Evolutionary conservation across 2,797 vertebrate species (phyloP).

Genomic region (Hippocampus kuda): DNA sequence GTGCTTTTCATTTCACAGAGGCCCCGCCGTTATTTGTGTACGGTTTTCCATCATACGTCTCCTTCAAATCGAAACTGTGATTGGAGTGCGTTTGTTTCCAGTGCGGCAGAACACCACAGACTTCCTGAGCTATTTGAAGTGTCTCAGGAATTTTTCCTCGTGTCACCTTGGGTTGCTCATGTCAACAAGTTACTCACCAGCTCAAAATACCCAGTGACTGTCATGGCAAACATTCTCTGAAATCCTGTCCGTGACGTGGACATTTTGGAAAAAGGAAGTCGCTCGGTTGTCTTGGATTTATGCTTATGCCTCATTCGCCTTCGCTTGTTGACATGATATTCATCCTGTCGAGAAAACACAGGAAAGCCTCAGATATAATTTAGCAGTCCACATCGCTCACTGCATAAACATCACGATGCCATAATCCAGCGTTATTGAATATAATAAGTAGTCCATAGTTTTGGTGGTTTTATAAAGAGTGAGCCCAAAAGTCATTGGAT

Average conservation of each 20-base stretch:
- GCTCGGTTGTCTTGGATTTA: conserved; percentile 7
- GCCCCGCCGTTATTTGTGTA: neutral
- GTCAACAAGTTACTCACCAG: conserved; percentile 2
- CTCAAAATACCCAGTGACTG: neutral
- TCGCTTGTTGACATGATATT: conserved; percentile 42
- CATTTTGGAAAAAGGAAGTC: conserved; percentile 32
- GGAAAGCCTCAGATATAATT: conserved; percentile 27
- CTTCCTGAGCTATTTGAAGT: conserved; percentile 42
- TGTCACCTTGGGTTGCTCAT: conserved; percentile 8
- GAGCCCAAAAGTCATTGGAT: conserved; percentile 26
- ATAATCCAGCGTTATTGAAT: conserved; percentile 14
- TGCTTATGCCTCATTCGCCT: conserved; percentile 23
- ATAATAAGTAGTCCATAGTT: conserved; percentile 19
- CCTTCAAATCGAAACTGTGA: conserved; percentile 1
- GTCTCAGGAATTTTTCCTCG: conserved; percentile 21
- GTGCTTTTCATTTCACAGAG: neutral
- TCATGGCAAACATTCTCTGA: conserved; percentile 16
- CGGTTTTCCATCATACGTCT: neutral
- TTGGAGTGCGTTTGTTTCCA: neutral
- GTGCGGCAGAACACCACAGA: conserved; percentile 39
- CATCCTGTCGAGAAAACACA: conserved; percentile 23
- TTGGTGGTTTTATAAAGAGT: conserved; percentile 19
- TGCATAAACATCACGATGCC: conserved; percentile 22
- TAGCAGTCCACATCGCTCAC: conserved; percentile 22
- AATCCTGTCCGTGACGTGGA: conserved; percentile 37